phyloP scores from a whole-genome alignment of 2,888 invertebrate genomes.

The Cabera pusaria region DNA sequence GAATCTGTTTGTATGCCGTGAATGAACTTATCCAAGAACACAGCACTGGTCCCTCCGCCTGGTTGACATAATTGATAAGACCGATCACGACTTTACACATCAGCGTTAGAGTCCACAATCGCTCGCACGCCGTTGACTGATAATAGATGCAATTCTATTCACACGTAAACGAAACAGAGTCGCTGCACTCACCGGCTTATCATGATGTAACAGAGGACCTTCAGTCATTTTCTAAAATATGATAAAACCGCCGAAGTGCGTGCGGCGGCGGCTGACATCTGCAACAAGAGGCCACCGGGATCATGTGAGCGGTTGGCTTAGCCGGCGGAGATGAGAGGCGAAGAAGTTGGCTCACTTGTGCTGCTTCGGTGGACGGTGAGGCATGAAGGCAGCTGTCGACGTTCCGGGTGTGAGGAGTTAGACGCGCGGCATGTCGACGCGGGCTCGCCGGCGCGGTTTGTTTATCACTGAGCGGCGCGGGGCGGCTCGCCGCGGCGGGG shows the following conservation, averaged over 20 bases:
- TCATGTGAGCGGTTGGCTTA: constrained; percentile 55
- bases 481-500: constrained; percentile 30
- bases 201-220: constrained; percentile 66
- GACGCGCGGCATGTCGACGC: constrained; percentile 64
- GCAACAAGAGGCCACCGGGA: constrained; percentile 72
- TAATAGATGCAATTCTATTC: constrained; percentile 19
- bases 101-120: constrained; percentile 10
- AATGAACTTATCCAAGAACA: neutral
- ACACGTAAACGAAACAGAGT: constrained; percentile 9
- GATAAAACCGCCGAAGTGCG: constrained; percentile 77
- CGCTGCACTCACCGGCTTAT: constrained; percentile 70
- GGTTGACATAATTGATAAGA: constrained; percentile 4
- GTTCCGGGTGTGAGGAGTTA: constrained; percentile 57
- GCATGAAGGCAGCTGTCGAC: constrained; percentile 63
- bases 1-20: too few relatives aligned
- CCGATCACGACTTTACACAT: constrained; percentile 2
- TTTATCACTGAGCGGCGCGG: constrained; percentile 61
- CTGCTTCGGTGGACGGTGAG: constrained; percentile 64
- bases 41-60: constrained; percentile 9
- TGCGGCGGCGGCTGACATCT: constrained; percentile 80
- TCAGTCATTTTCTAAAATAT: constrained; percentile 82
- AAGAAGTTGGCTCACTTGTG: constrained; percentile 62
- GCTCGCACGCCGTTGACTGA: constrained; percentile 16
- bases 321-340: constrained; percentile 18
- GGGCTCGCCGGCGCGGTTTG: constrained; percentile 61